These are phyloP conservation scores for Drosophila micromelanica DNA, from an alignment of 1,140 invertebrate species.

Conservation along the genomic window DNA sequence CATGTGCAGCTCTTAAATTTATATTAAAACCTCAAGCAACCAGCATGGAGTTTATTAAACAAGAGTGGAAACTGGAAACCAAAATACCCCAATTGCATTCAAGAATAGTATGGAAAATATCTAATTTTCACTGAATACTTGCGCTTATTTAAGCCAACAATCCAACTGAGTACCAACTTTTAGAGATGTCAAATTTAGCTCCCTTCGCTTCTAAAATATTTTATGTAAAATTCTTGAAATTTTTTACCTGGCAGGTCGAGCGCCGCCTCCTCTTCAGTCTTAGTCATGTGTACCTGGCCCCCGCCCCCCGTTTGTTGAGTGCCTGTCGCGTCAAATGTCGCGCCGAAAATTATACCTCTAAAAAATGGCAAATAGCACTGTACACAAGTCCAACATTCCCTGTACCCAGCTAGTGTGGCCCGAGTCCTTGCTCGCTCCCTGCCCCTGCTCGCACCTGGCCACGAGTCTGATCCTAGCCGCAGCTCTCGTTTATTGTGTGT, in stretches of 20 bases:
- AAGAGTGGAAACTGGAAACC: no score
- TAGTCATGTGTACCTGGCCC: not conserved
- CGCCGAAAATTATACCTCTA: slow-evolving; percentile 81
- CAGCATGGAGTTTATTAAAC: no score
- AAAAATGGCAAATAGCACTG: slow-evolving; percentile 62
- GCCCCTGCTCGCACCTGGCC: slow-evolving; percentile 5
- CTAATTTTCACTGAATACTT: no score
- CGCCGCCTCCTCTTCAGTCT: not conserved
- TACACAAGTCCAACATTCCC: slow-evolving; percentile 43
- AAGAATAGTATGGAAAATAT: no score
- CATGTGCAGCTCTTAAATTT: not conserved
- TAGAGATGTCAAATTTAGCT: slow-evolving; percentile 27
- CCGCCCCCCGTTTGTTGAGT: not conserved
- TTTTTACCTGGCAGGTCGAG: slow-evolving; percentile 4
- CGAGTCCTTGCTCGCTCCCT: not conserved
- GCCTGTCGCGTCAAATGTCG: slow-evolving; percentile 78
- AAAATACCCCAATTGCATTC: no score
- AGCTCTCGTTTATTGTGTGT: slow-evolving; percentile 31
- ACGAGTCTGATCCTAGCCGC: not conserved
- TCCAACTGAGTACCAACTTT: not conserved
- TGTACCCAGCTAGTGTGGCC: not conserved
- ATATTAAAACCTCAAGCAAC: no score
- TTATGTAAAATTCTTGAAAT: slow-evolving; percentile 46
- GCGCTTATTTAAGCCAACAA: no score
- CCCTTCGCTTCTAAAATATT: slow-evolving; percentile 29